Base-by-base conservation (phyloP, 2,888 invertebrate genomes). In the Pseudococcus viburni region DNA sequence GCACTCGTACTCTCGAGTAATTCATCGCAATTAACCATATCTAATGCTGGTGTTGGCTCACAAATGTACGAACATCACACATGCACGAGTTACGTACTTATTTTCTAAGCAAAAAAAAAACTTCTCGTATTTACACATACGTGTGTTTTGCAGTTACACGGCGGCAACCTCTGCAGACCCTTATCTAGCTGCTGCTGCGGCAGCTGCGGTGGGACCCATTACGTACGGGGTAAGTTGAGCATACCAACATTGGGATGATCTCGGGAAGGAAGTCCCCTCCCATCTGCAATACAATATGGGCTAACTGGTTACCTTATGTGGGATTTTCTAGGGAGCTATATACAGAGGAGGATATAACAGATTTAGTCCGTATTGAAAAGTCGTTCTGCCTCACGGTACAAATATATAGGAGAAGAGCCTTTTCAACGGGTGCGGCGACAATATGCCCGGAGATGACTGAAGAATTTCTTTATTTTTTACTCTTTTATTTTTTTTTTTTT, bases 261-360 rank as follows among this genome's bases (percentile, higher is more conserved):
- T 33, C 26, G 26, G 3, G 26, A 33, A 33, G 26, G 26, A 33
- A 33, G 26, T 33, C 26, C 26, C 26, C 3, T 33, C 26, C 3
- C 26, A 3, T 33, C 3, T 3, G 3, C 3, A 3, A 3, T 33
- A 3, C 26, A 33, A 33, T 33, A 33, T 59, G 12, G 83, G 86
- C 89, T 84, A 88, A 87, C 9, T 89, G 80, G 84, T 89, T 26
- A 91, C 68, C 55, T 51, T 73, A 89, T 89, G 90, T 90, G 90
- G 89, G 90, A 89, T 90, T 89, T 90, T 90, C 89, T 93, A 94
- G 68, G 93, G 97, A 97, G 96, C 97, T 92, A 96, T 97, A 91
- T 97, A 97, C 93, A 95, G 97, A 93, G 96, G 97, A 93, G 96
- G 97, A 91, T 97, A 97, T 94, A 97, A 97, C 94, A 95, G 97